phyloP scores from a whole-genome alignment of 2,888 invertebrate genomes.

The Pedicia rivosa region DNA sequence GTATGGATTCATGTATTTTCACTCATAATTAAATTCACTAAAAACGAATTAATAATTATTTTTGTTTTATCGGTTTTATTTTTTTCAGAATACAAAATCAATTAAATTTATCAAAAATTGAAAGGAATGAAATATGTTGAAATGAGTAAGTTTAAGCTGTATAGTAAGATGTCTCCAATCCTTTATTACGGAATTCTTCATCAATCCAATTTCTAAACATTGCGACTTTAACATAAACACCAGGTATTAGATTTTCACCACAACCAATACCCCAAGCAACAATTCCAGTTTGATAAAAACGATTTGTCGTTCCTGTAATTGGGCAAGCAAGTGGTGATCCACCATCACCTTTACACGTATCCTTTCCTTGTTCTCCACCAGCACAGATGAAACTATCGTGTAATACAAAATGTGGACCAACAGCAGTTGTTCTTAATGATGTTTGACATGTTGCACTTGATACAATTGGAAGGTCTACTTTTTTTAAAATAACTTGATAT shows the following conservation, averaged over 20 bases:
- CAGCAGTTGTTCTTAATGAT: slow-evolving; percentile 43
- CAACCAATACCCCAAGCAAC: slow-evolving; percentile 78
- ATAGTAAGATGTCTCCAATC: slow-evolving; percentile 11
- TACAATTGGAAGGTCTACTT: slow-evolving; percentile 55
- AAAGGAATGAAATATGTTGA: too few species aligned
- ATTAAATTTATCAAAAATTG: too few species aligned
- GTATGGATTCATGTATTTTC: too few species aligned
- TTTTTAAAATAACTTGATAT: slow-evolving; percentile 48
- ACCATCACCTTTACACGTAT: slow-evolving; percentile 63
- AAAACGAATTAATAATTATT: too few species aligned
- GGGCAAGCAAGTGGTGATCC: slow-evolving; percentile 67
- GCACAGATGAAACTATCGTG: slow-evolving; percentile 61
- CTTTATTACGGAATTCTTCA: slow-evolving; percentile 26
- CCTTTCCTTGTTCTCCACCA: slow-evolving; percentile 54
- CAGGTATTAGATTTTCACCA: slow-evolving; percentile 46
- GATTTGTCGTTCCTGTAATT: slow-evolving; percentile 28
- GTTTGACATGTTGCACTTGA: slow-evolving; percentile 31
- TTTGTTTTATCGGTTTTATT: too few species aligned
- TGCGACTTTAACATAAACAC: slow-evolving; percentile 57
- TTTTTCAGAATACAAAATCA: too few species aligned
- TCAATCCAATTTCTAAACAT: slow-evolving; percentile 53
- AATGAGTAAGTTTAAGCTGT: slow-evolving; percentile 13
- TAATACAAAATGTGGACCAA: slow-evolving; percentile 48
- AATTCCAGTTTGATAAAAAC: slow-evolving; percentile 36
- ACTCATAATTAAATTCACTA: too few species aligned